These are phyloP conservation scores for Pollicipes pollicipes DNA, from an alignment of 1,140 invertebrate species.

Conservation along the genomic window DNA sequence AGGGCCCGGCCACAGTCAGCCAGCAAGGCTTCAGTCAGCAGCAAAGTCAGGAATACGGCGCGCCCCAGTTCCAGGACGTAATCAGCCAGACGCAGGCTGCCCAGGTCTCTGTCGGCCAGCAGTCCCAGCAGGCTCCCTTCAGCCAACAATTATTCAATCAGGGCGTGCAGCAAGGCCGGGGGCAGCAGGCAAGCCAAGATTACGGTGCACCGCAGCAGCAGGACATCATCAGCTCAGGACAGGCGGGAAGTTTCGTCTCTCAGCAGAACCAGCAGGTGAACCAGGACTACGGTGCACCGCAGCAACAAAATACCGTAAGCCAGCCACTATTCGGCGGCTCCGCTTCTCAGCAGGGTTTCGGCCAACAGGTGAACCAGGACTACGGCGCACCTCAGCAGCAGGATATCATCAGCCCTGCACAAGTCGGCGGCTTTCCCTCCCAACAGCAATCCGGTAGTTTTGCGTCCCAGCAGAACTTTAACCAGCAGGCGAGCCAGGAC, in stretches of 20 bases:
- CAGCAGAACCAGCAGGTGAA: not conserved
- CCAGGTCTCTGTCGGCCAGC: not conserved
- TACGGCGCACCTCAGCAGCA: not conserved
- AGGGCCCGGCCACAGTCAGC: too few relatives aligned
- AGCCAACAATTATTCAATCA: too few relatives aligned
- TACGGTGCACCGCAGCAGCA: not conserved
- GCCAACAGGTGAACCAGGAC: not conserved
- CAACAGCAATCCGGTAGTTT: not conserved
- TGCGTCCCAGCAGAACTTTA: not conserved
- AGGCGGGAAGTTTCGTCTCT: not conserved
- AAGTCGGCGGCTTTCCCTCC: too few relatives aligned
- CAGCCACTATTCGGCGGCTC: not conserved
- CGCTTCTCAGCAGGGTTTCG: not conserved
- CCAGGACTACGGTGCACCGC: not conserved
- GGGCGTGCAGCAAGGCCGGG: too few relatives aligned
- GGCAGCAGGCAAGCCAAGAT: not conserved
- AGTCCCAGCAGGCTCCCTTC: not conserved
- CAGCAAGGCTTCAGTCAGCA: not conserved
- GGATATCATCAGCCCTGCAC: too few relatives aligned
- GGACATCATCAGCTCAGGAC: not conserved
- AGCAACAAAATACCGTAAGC: not conserved
- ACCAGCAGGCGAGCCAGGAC: not conserved
- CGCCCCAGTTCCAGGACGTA: not conserved
- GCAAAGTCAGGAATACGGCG: not conserved
- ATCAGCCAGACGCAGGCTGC: not conserved